phyloP scores from a whole-genome alignment of 1,140 invertebrate genomes.

The Eciton burchellii region DNA sequence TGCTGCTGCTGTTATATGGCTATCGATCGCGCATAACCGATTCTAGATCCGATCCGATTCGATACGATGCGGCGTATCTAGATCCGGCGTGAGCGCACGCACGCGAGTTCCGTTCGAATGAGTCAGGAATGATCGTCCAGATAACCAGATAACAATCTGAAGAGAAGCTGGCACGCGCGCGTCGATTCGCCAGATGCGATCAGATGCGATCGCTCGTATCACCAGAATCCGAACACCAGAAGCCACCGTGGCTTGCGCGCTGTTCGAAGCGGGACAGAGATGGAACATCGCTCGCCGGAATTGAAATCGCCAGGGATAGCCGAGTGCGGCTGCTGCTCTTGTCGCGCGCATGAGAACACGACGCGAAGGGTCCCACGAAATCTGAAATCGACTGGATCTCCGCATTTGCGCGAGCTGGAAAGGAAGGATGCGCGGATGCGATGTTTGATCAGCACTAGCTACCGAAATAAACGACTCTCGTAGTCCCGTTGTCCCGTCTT shows the following conservation, averaged over 20 bases:
- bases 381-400: too few species aligned
- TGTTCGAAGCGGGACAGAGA: not conserved
- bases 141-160: conserved; percentile 31
- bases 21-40: conserved; percentile 59
- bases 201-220: not conserved
- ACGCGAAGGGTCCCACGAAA: not conserved
- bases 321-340: not conserved
- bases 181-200: conserved; percentile 1
- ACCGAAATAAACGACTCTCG: too few species aligned
- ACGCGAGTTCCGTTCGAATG: conserved; percentile 67
- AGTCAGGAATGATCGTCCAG: conserved; percentile 50
- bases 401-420: too few species aligned
- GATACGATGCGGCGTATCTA: too few species aligned
- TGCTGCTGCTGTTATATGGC: conserved; percentile 28
- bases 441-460: too few species aligned
- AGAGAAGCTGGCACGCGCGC: not conserved
- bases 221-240: not conserved
- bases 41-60: conserved; percentile 63
- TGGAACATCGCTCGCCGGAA: not conserved
- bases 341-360: not conserved
- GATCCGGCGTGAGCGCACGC: conserved; percentile 56
- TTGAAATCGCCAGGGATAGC: conserved; percentile 30
- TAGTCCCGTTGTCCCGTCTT: not conserved
- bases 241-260: too few species aligned
- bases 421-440: too few species aligned